Conservation (phyloP, 2,797 vertebrate genomes). For the Gymnopithys bicolor region DNA sequence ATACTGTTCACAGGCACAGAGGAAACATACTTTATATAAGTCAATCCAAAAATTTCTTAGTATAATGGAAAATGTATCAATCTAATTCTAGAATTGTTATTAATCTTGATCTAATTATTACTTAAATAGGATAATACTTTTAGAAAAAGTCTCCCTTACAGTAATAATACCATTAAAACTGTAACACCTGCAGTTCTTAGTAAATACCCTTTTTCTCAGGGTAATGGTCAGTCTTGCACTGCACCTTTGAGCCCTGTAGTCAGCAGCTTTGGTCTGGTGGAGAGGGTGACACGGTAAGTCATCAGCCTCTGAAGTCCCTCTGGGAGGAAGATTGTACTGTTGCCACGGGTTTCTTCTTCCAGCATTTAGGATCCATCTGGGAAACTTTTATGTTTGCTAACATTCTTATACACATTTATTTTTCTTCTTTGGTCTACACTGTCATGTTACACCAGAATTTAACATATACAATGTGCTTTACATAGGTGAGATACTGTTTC, state of each 20-base stretch:
- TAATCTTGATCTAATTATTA: neutral
- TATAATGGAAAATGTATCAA: neutral
- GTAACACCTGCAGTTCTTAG: neutral
- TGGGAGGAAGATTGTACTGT: neutral
- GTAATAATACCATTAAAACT: neutral
- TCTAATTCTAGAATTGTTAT: neutral
- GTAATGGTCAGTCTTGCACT: neutral
- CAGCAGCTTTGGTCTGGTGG: neutral
- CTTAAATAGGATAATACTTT: neutral
- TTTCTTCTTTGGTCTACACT: neutral
- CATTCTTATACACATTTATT: neutral
- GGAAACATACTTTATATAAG: neutral
- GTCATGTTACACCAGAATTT: neutral
- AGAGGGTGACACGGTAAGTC: neutral
- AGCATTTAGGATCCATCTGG: neutral
- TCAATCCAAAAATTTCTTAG: neutral
- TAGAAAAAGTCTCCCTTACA: neutral
- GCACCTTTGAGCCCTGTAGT: neutral
- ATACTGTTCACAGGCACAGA: neutral
- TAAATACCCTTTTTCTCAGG: neutral
- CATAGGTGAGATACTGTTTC: neutral
- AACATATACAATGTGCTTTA: neutral
- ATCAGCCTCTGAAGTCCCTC: neutral
- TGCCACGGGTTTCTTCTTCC: neutral
- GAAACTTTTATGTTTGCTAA: neutral